Evolutionary conservation across 37 sponge, comb jelly and placozoan species (phyloP), one percentile per base, ranked within the genome.

Genomic region (Agelas oroides): DNA sequence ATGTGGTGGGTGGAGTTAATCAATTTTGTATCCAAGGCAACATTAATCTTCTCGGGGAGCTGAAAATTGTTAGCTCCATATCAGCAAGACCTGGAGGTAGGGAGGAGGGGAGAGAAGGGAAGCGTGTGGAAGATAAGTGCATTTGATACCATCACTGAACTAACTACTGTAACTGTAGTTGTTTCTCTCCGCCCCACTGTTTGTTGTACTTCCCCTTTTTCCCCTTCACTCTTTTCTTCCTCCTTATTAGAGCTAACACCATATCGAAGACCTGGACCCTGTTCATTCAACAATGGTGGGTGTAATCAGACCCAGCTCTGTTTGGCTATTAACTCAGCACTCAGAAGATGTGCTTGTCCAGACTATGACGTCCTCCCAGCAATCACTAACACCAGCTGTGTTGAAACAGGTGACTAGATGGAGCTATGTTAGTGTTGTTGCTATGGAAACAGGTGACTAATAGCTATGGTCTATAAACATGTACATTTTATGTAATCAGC

Each of bases 261-360:
- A 17, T 53, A 53, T 41, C 23, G 37, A 78, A 68, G 36, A 21
- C 36, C 68, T 19, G 36, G 46, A 1, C 83, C 92, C 1, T 92
- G 93, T 73, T 62, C 70, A n/a, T 55, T 41, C 6, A 59, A 90
- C 59, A 92, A 92, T 54, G 91, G 91, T 5, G 86, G 78, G 17
- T 92, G 93, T 37, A 86, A 68, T 62, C 41, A 39, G n/a, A 53
- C 65, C 23, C 61, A 82, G 34, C 36, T 90, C 21, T 90, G 90
- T 65, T 69, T 90, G 41, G 46, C 79, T 40, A 32, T 36, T 18
- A 73, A 66, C 34, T 25, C 25, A 15, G 73, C 38, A 1, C 52
- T 62, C 20, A 55, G 85, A 59, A 53, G 35, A 21, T 90, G 90
- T 84, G 86, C 75, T 17, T 90, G 90, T 54, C 85, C 90, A 35